Evolutionary conservation across 2,797 vertebrate genomes (phyloP), one percentile per base, ranked within the genome.

Genomic region (Mus caroli): DNA sequence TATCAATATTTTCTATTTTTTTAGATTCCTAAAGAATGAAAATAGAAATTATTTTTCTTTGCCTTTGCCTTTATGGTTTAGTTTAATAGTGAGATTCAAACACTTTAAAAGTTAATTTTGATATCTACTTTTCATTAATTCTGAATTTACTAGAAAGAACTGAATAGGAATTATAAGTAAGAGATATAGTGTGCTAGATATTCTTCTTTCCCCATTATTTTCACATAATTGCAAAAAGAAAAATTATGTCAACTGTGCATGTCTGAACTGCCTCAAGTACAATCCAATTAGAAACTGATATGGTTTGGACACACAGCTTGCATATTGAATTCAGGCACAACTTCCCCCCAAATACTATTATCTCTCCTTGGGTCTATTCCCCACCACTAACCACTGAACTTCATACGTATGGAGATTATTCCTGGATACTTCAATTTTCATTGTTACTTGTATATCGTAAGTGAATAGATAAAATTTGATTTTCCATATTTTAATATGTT

Each of bases 221-320:
- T 97, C 95, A 98, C 80, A 64, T 97, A 96, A 97, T 92, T 97
- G 79, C 56, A 83, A 92, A 50, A 95, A 77, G 83, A 97, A 98
- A 97, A 95, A 54, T 86, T 62, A 94, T 82, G 87, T 77, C 92
- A 90, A 88, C 37, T 88, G 26, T 26, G 31, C 77, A 80, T 0
- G 0, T 92, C 92, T 97, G 94, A 97, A 75, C n/a, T 78, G 82
- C 91, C 95, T 94, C 62, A 46, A 95, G 96, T 91, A 95, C 97
- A 75, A 97, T 96, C 56, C 97, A 98, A 67, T 96, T 97, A 96
- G 77, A 97, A 95, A 64, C 52, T 86, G 92, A 94, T 58, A 46
- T 40, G 50, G 40, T 97, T 96, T 87, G 85, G 73, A 93, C 17
- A 67, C 92, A 92, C 77, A 79, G 75, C 86, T 97, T 94, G 91